Evolutionary conservation across 2,113 vertebrate species (phyloP), one percentile per base, ranked within the genome.

Genomic region (Anolis sagrei): DNA sequence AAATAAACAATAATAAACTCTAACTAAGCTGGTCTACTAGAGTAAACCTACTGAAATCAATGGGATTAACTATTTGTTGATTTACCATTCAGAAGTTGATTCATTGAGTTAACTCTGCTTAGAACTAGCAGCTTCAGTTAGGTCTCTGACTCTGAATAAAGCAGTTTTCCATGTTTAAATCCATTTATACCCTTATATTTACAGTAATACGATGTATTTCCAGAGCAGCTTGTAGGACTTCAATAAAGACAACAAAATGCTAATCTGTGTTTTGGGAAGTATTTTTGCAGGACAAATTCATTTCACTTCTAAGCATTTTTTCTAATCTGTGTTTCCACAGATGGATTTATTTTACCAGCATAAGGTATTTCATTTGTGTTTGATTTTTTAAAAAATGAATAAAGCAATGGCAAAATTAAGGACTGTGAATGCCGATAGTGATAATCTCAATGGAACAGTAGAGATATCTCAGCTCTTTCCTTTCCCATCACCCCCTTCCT

Each of bases 401-500:
- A 89, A 92, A 81, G 0, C 1, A 34, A 72, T 70, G 69, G 74
- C n/a, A 93, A 89, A 90, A 83, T 86, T 72, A 89, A 85, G 19
- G 25, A 32, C 68, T 81, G 44, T 77, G 80, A 86, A 86, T 68
- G 61, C 34, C 86, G 90, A 86, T 88, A 91, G 44, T 88, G 86
- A 83, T 44, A 91, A 83, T 87, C 79, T 87, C 83, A 73, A 85
- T 6, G 39, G 86, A 94, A 89, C 93, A 86, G 68, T 77, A 91
- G 86, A 90, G 84, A 88, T 82, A 91, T 87, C 0, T 2, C 75
- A 85, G 84, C 72, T 92, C 49, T 93, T 94, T 93, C 85, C 89
- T 93, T 70, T 49, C 49, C 4, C 14, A 2, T 61, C 70, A 2
- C 14, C 58, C 84, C 58, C 44, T 62, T 51, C 29, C 54, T 68